phyloP scores from a whole-genome alignment of 2,113 vertebrate species.

The Centropus bengalensis region DNA sequence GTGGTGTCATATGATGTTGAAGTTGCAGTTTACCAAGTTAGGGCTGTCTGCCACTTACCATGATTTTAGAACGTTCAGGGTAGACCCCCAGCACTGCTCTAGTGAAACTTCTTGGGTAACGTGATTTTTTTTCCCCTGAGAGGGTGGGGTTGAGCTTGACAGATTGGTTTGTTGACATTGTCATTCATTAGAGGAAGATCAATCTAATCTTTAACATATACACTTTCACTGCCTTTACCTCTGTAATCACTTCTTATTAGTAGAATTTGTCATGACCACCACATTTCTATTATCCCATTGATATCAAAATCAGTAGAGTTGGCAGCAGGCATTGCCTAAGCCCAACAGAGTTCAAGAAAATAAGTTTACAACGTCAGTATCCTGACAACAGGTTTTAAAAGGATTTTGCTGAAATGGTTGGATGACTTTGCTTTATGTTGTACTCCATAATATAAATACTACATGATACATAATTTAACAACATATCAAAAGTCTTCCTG shows the following conservation, averaged over 20 bases:
- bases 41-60: background rate
- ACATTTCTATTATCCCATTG: background rate
- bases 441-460: background rate
- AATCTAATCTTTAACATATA: background rate
- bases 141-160: background rate
- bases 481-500: background rate
- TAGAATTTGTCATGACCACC: background rate
- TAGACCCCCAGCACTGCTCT: background rate
- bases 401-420: background rate
- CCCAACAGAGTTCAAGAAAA: background rate
- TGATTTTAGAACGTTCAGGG: background rate
- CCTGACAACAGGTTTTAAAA: background rate
- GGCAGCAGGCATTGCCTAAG: background rate
- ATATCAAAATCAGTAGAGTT: rapidly evolving
- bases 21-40: background rate
- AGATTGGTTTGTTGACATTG: background rate
- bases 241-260: background rate
- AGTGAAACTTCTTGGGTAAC: background rate
- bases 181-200: background rate
- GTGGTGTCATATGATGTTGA: background rate
- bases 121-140: background rate
- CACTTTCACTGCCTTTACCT: background rate
- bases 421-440: background rate
- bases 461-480: background rate
- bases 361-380: background rate